These are phyloP conservation scores for Sclerodermus sp. DNA, from an alignment of 2,888 invertebrate species.

Conservation along the genomic window DNA sequence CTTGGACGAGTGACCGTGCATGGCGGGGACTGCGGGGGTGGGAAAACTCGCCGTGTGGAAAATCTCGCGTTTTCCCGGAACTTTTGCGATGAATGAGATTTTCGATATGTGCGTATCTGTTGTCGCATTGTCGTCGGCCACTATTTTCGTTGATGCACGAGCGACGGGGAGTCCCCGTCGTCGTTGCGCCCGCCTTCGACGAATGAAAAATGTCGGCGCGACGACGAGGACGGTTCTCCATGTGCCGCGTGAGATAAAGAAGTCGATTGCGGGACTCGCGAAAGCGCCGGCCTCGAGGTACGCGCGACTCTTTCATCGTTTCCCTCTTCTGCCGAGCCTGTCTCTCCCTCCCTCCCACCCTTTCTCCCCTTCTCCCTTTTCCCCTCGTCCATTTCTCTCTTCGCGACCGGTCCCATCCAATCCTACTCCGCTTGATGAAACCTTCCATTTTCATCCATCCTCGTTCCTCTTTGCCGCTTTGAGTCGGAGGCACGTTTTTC, in stretches of 20 bases:
- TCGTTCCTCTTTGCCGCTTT: slow-evolving; percentile 15
- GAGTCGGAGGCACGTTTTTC: background rate
- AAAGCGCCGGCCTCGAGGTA: slow-evolving; percentile 3
- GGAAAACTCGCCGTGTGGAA: too few relatives aligned
- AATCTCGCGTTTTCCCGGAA: too few relatives aligned
- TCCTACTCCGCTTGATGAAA: slow-evolving; percentile 38
- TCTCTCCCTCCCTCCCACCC: background rate
- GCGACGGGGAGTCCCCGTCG: too few relatives aligned
- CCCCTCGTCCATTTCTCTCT: background rate
- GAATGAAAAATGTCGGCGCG: slow-evolving; percentile 7
- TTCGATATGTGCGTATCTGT: too few relatives aligned
- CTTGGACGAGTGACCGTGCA: too few relatives aligned
- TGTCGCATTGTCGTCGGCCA: too few relatives aligned
- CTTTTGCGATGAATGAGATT: too few relatives aligned
- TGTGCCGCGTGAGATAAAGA: slow-evolving; percentile 18
- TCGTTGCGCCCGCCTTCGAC: background rate
- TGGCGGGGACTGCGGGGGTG: too few relatives aligned
- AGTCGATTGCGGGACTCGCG: slow-evolving; percentile 23
- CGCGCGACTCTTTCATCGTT: background rate
- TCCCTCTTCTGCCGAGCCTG: background rate
- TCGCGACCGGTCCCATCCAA: slow-evolving; percentile 27
- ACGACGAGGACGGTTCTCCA: slow-evolving; percentile 1
- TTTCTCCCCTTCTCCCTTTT: slow-evolving; percentile 1
- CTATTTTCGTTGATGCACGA: too few relatives aligned
- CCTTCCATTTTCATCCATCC: slow-evolving; percentile 34